Percentiles rank a stretch among this genome's conserved stretches.
Conservation (phyloP, 2,113 vertebrate genomes). For the Arvicanthis niloticus region DNA sequence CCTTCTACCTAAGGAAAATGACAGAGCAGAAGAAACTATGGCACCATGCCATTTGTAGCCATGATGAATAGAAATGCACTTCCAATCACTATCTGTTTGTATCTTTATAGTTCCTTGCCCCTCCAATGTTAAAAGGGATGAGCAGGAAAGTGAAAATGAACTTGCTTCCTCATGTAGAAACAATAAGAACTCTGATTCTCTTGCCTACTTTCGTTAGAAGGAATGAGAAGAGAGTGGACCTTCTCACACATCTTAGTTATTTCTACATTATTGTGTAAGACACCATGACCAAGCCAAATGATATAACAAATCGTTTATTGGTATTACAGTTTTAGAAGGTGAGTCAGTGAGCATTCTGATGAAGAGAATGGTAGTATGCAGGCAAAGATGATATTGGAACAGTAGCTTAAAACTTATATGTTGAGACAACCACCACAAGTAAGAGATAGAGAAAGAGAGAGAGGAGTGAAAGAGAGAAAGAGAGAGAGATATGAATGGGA, state of each 20-base stretch:
- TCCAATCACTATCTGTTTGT: background rate
- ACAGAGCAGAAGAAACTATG: background rate
- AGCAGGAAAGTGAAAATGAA: background rate
- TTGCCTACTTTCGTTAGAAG: background rate
- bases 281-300: background rate
- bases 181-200: background rate
- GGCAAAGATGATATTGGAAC: background rate
- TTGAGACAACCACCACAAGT: background rate
- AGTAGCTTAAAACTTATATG: background rate
- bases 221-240: background rate
- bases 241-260: background rate
- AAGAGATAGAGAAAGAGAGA: background rate
- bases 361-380: background rate
- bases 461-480: too few relatives aligned
- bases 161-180: background rate
- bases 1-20: background rate
- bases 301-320: background rate
- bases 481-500: background rate
- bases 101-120: rapidly evolving
- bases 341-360: background rate
- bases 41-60: too few relatives aligned
- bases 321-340: background rate
- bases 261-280: too few relatives aligned
- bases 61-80: background rate
- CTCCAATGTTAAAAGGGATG: background rate